Base-by-base conservation (phyloP, 1,140 invertebrate genomes). In the Ostrea edulis region DNA sequence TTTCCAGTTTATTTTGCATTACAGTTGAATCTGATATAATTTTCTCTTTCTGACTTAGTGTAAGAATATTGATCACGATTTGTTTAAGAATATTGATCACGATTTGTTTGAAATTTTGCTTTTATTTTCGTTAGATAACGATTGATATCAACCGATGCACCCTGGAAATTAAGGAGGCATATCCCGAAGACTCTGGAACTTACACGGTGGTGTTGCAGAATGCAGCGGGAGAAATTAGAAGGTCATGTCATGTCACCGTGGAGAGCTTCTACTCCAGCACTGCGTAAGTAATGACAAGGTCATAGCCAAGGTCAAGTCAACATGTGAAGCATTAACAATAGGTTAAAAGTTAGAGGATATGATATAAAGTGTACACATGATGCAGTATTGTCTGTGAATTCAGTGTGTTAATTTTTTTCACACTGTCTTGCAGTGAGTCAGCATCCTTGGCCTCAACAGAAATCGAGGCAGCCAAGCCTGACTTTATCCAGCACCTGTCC, bases 151-250 rank as follows among this genome's bases (percentile, higher is more conserved):
- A 93, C 65, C 91, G 91, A 82, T 94, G 94, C 12, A 90, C 98
- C 4, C 95, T 99, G 25, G 97, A 99, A 29, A 99, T 99, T 90
- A 96, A 97, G 85, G 98, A 99, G 96, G 98, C 99, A 0, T 99
- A 98, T 95, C 98, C 98, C 0, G 98, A 99, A 96, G 99, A 99
- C 95, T 97, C 98, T 2, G 99, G 98, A 3, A 97, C 97, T 77
- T 99, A 99, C 94, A 99, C 98, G 0, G 99, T 98, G 92, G 97
- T 99, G 17, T 98, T 98, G 17, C 99, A 99, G 94, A 99, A 99
- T 94, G 96, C 97, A 5, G 97, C 97, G 65, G 99, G 99, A 51
- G 95, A 96, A 90, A 93, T 93, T 0, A 91, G 92, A 51, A 93
- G 93, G 51, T 91, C 91, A 14, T 95, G 94, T 89, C 91, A 92